phyloP scores from a whole-genome alignment of 2,113 vertebrate genomes.

The Diadophis punctatus region DNA sequence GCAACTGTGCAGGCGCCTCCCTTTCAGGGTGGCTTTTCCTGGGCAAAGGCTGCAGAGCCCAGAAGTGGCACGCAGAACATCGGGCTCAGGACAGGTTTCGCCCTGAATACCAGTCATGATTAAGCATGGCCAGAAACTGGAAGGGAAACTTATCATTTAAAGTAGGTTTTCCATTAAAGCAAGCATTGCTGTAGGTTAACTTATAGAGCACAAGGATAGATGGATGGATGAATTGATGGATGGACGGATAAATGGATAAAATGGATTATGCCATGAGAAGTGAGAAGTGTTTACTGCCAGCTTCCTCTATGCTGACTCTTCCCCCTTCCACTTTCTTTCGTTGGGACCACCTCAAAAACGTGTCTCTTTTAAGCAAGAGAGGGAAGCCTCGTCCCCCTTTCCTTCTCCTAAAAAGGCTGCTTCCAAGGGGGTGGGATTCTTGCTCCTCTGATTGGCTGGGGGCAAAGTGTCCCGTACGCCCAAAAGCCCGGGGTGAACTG shows the following conservation, averaged over 20 bases:
- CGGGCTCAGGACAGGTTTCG: rapidly evolving
- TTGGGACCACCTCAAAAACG: too few species aligned
- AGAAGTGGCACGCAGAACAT: background rate
- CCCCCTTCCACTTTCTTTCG: too few species aligned
- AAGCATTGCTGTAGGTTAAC: background rate
- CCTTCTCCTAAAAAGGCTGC: too few species aligned
- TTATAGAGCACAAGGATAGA: background rate
- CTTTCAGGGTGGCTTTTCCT: slow-evolving; percentile 22
- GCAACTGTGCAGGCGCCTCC: background rate
- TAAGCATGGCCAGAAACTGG: background rate
- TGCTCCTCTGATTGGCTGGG: too few species aligned
- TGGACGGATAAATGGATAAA: too few species aligned
- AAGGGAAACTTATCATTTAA: background rate
- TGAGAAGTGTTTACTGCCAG: background rate
- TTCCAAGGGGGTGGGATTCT: too few species aligned
- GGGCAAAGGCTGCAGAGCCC: slow-evolving; percentile 9
- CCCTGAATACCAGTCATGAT: background rate
- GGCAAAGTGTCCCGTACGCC: too few species aligned
- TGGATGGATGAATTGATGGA: too few species aligned
- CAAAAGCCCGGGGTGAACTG: too few species aligned
- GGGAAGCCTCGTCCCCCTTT: too few species aligned
- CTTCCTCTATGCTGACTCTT: background rate
- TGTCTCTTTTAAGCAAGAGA: too few species aligned
- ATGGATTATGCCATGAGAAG: background rate
- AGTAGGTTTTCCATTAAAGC: background rate